phyloP scores from a whole-genome alignment of 2,113 vertebrate species.

The Ranitomeya imitator region DNA sequence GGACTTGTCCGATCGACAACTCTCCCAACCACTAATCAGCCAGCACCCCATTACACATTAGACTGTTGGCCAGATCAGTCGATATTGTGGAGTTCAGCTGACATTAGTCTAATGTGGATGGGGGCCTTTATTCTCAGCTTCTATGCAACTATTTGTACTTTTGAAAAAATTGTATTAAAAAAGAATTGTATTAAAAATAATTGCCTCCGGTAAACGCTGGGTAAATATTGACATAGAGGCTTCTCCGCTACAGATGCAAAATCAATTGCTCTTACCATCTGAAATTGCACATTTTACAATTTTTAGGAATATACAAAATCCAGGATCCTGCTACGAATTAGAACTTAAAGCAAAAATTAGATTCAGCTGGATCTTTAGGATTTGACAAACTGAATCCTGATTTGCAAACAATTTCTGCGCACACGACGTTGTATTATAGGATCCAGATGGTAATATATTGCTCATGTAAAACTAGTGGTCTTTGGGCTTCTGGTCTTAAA shows the following conservation, averaged over 20 bases:
- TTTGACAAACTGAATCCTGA: conserved; percentile 18
- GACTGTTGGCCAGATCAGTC: no score
- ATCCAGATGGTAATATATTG: background rate
- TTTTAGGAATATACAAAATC: background rate
- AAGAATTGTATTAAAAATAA: no score
- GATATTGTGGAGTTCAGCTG: no score
- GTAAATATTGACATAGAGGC: no score
- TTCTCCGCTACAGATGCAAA: background rate
- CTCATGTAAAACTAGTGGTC: background rate
- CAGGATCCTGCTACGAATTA: background rate
- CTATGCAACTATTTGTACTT: no score
- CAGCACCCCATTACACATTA: no score
- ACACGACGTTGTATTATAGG: background rate
- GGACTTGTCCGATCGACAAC: no score
- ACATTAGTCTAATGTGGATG: no score
- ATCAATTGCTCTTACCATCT: background rate
- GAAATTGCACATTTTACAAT: background rate
- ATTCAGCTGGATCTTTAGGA: background rate
- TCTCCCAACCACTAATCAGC: no score
- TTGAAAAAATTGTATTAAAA: no score
- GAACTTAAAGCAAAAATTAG: background rate
- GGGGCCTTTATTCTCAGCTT: no score
- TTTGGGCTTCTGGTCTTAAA: background rate
- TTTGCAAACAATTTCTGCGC: background rate
- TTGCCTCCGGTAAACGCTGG: no score